Base-by-base conservation (phyloP, 2,888 invertebrate species). In the Plagodis dolabraria region DNA sequence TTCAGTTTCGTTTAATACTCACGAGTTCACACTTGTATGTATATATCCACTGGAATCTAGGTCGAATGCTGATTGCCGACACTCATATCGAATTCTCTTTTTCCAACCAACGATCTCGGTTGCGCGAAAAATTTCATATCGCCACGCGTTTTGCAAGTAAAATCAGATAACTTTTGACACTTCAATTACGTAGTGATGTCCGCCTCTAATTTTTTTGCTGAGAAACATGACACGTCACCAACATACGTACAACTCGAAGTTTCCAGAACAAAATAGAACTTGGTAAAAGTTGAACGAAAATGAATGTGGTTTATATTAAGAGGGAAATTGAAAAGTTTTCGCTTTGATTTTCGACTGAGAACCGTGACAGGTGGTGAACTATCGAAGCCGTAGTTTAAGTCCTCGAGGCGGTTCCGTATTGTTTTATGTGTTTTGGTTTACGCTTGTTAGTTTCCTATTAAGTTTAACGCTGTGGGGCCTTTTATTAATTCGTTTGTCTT, bases 101-200 rank as follows among this genome's bases (percentile, higher is more conserved):
- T 91, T 83, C 83, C 83, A 72, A 75, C 79, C 76, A 83, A 78
- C 90, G 86, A 87, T 87, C 80, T 83, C 86, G 83, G 79, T 73
- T 76, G 82, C 83, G 87, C 86, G 86, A 89, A 89, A 90, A 87
- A 90, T 92, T 92, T 90, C 89, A 90, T 89, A 90, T 86, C 84
- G 85, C 85, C 80, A 83, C 83, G 84, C 86, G 86, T 82, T 92
- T 92, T 92, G 92, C 91, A 92, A 92, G 92, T 92, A 87, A 92
- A 92, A 92, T 92, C 91, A 91, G 89, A 88, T 85, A 92, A 92
- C 90, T 92, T 92, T 92, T 92, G 92, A 92, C 92, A 92, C 90
- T 90, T 89, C 92, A 92, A 92, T 92, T 92, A 92, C 89, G 85
- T 74, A 83, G 86, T 88, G 90, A 91, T 88, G 87, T 87, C 81